Evolutionary conservation across 2,113 vertebrate genomes (phyloP).

Genomic region (Pholis gunnellus): DNA sequence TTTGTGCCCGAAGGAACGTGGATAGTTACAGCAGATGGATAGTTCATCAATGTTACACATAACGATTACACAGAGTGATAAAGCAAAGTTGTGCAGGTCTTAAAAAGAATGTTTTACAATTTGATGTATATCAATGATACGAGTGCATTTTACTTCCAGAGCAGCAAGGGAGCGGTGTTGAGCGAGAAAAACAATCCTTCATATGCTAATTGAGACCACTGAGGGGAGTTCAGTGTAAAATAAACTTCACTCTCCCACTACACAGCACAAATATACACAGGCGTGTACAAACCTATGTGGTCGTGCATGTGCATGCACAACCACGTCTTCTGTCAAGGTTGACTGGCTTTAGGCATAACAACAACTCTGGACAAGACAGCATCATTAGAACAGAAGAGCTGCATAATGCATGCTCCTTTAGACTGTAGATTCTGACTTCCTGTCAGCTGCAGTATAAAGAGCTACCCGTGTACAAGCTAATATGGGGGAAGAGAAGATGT

Average conservation of each 20-base stretch:
- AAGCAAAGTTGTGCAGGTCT: constrained; percentile 36
- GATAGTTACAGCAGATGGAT: constrained; percentile 32
- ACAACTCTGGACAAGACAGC: constrained; percentile 67
- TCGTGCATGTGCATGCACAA: constrained; percentile 37
- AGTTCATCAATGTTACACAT: constrained; percentile 57
- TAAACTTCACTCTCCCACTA: constrained; percentile 33
- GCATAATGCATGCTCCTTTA: constrained; percentile 56
- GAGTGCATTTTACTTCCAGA: constrained; percentile 24
- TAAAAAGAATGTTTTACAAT: constrained; percentile 32
- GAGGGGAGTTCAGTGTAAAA: constrained; percentile 52
- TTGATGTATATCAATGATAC: constrained; percentile 23
- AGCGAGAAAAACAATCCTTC: constrained; percentile 40
- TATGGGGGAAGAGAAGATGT: constrained; percentile 30
- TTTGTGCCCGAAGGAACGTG: constrained; percentile 47
- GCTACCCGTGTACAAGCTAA: constrained; percentile 51
- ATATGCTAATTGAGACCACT: constrained; percentile 61
- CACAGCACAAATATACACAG: constrained; percentile 45
- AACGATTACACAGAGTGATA: constrained; percentile 35
- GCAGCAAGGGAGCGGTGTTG: not conserved
- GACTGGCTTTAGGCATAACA: constrained; percentile 64
- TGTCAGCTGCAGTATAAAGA: constrained; percentile 57
- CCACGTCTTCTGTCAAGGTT: constrained; percentile 60
- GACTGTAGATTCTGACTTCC: constrained; percentile 40
- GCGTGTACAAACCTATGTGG: constrained; percentile 19
- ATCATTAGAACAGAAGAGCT: constrained; percentile 70